Evolutionary conservation across 2,888 invertebrate species (phyloP).

Genomic region (Latheticus oryzae): DNA sequence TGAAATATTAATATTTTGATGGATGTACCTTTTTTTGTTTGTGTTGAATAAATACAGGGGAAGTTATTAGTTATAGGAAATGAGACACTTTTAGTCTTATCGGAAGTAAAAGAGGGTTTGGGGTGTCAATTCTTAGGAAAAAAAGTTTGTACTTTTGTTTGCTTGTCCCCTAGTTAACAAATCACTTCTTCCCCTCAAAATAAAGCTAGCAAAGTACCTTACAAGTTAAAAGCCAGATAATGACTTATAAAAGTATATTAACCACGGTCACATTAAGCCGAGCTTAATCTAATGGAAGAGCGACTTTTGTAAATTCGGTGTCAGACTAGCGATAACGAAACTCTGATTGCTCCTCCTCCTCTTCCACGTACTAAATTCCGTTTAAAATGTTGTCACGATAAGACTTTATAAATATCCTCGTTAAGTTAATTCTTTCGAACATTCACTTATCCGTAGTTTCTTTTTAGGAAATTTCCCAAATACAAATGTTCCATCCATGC

Average conservation of each 20-base stretch:
- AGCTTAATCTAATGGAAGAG: constrained; percentile 59
- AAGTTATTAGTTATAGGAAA: too few species aligned
- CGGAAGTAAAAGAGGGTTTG: too few species aligned
- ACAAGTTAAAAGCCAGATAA: constrained; percentile 46
- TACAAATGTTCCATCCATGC: constrained; percentile 41
- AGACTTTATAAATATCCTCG: constrained; percentile 63
- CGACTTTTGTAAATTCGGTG: constrained; percentile 60
- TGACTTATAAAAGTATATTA: constrained; percentile 59
- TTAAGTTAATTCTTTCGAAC: constrained; percentile 61
- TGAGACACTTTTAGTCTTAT: too few species aligned
- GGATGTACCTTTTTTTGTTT: too few species aligned
- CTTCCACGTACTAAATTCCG: constrained; percentile 62
- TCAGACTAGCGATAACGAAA: constrained; percentile 58
- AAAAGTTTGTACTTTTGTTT: too few species aligned
- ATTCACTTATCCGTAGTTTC: constrained; percentile 48
- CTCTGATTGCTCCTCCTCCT: constrained; percentile 58
- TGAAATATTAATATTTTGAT: too few species aligned
- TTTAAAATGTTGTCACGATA: constrained; percentile 63
- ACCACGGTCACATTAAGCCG: constrained; percentile 58
- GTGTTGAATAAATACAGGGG: too few species aligned
- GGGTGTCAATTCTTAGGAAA: too few species aligned
- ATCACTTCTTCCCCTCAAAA: too few species aligned
- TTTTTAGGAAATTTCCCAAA: constrained; percentile 37
- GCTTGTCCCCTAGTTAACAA: too few species aligned
- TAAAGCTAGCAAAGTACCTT: constrained; percentile 27